Percentiles rank a stretch among this genome's conserved stretches.
Conservation (phyloP, 2,888 invertebrate species). For the Vannuccia rotundouncinata region DNA sequence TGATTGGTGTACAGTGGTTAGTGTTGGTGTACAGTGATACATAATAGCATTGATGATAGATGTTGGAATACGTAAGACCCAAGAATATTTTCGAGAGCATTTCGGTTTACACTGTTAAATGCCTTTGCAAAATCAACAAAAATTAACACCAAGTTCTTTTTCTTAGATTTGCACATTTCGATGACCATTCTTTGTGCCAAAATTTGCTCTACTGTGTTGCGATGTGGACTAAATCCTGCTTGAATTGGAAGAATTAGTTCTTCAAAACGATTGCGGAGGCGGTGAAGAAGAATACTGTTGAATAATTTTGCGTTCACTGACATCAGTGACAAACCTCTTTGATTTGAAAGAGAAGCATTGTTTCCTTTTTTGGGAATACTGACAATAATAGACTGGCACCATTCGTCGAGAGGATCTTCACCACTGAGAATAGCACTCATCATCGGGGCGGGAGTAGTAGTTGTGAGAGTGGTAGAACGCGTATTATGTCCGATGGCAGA, state of each 20-base stretch:
- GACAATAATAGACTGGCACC: background rate
- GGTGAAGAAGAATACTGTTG: background rate
- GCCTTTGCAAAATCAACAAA: background rate
- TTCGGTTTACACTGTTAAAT: background rate
- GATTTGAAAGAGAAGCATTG: background rate
- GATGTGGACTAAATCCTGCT: background rate
- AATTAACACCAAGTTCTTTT: background rate
- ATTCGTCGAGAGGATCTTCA: background rate
- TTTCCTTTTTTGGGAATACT: background rate
- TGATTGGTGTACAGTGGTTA: too few relatives aligned
- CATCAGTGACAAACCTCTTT: conserved; percentile 10
- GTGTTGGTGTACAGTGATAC: too few relatives aligned
- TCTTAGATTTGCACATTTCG: background rate
- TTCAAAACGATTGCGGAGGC: background rate
- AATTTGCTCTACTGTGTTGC: background rate
- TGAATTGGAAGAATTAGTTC: background rate
- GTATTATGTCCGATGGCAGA: background rate
- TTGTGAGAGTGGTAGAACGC: background rate
- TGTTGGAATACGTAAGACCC: background rate
- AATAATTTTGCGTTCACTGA: conserved; percentile 15
- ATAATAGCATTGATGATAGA: conserved; percentile 1
- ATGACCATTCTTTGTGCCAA: background rate
- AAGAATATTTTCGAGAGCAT: background rate
- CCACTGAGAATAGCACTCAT: background rate
- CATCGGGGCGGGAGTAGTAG: background rate